phyloP scores from a whole-genome alignment of 1,140 invertebrate species.

The Zelostemma sp. region DNA sequence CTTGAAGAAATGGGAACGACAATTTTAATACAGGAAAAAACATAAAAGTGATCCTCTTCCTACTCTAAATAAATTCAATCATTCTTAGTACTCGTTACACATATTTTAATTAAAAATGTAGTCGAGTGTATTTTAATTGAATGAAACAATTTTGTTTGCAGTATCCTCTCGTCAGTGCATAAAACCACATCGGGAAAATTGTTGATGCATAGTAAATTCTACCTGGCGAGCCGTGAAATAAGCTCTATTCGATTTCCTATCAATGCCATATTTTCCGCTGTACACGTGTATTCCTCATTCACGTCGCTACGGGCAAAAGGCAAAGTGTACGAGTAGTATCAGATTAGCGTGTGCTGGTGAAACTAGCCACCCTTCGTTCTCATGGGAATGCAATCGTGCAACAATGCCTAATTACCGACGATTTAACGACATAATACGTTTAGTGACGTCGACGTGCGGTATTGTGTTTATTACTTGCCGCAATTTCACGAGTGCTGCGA shows the following conservation, averaged over 20 bases:
- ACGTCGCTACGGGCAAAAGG: too few relatives aligned
- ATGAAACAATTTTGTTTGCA: background rate
- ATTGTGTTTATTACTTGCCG: constrained; percentile 15
- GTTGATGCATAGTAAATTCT: constrained; percentile 12
- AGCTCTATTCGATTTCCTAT: constrained; percentile 10
- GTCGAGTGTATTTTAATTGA: background rate
- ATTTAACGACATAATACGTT: constrained; percentile 15
- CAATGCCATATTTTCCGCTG: constrained; percentile 3
- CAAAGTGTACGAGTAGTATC: background rate
- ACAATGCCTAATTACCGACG: constrained; percentile 16
- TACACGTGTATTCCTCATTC: background rate
- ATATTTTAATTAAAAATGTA: background rate
- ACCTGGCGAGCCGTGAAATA: constrained; percentile 13
- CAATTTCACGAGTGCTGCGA: background rate
- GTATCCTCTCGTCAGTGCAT: constrained; percentile 18
- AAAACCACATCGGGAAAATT: constrained; percentile 26
- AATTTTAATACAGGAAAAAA: too few relatives aligned
- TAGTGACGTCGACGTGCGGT: background rate
- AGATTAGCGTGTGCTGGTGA: background rate
- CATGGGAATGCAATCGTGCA: background rate
- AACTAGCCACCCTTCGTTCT: background rate
- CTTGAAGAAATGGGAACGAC: too few relatives aligned
- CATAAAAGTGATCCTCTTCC: too few relatives aligned
- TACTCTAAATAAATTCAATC: background rate
- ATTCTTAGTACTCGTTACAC: background rate